Evolutionary conservation across 2,113 vertebrate genomes (phyloP).

Genomic region (Canis aureus): DNA sequence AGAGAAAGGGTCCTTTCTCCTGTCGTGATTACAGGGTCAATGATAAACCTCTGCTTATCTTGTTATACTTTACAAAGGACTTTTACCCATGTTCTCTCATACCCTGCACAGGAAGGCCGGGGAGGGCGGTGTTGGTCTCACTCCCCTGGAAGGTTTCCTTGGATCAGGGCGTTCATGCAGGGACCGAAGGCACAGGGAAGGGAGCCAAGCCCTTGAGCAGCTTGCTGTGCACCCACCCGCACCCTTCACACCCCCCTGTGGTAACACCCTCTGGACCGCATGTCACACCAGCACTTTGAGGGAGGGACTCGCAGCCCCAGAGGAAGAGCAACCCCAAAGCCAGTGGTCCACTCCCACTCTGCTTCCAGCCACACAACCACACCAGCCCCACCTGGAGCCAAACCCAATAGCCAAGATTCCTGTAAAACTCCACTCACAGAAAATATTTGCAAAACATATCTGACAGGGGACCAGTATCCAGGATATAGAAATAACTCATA

Average conservation of each 20-base stretch:
- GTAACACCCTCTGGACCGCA: too few species aligned
- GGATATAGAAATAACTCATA: not conserved
- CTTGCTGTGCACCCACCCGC: too few species aligned
- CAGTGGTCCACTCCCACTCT: too few species aligned
- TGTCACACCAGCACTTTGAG: not conserved
- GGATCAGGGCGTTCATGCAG: too few species aligned
- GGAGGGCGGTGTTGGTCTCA: too few species aligned
- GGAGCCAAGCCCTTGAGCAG: too few species aligned
- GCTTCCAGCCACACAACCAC: not conserved
- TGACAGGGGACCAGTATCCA: not conserved
- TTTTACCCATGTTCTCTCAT: not conserved
- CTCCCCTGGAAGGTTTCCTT: too few species aligned
- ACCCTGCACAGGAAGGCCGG: too few species aligned
- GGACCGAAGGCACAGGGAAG: too few species aligned
- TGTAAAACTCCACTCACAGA: conserved; percentile 5
- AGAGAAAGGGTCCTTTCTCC: not conserved
- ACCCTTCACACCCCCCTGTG: too few species aligned
- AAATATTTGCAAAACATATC: not conserved
- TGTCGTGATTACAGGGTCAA: not conserved
- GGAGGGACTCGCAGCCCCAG: not conserved
- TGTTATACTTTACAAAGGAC: not conserved
- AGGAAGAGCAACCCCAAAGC: not conserved
- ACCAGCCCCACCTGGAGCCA: not conserved
- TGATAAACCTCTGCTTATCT: not conserved
- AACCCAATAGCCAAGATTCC: not conserved